A percentile compares a stretch with the other conserved stretches of the same genome.
These are phyloP conservation scores for Burhinus oedicnemus DNA, from an alignment of 2,113 vertebrate species.

Conservation along the genomic window DNA sequence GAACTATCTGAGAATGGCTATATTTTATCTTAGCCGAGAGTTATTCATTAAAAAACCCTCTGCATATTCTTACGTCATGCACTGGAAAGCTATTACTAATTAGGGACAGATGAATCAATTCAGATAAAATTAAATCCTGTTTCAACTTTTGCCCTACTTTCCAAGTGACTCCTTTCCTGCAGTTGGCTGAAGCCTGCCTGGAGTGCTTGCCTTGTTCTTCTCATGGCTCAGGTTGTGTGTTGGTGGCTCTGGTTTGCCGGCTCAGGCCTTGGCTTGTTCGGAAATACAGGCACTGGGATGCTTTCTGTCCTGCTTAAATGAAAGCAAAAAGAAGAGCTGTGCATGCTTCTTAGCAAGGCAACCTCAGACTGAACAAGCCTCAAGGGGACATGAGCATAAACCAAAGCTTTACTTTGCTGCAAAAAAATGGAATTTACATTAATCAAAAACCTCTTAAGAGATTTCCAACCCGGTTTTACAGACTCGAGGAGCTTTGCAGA, in stretches of 20 bases:
- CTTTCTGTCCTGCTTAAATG: background rate
- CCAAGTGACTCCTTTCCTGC: background rate
- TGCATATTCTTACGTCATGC: conserved; percentile 14
- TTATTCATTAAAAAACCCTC: background rate
- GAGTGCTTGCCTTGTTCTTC: background rate
- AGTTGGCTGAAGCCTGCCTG: background rate
- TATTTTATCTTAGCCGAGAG: conserved; percentile 9
- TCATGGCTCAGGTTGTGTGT: background rate
- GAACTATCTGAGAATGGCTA: background rate
- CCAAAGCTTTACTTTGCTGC: background rate
- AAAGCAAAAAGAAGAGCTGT: background rate
- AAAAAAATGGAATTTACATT: background rate
- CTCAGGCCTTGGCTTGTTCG: background rate
- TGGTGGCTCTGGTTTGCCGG: background rate
- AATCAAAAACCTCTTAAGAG: conserved; percentile 39
- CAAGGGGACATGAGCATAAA: background rate
- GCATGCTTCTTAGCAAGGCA: background rate
- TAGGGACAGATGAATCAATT: conserved; percentile 44
- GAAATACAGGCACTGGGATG: background rate
- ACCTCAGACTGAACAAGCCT: conserved; percentile 2
- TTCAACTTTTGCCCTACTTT: conserved; percentile 61
- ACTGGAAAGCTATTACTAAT: conserved; percentile 52
- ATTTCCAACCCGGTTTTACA: background rate
- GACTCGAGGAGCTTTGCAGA: background rate
- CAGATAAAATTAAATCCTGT: conserved; percentile 28